A percentile compares a stretch with the other conserved stretches of the same genome.
These are phyloP conservation scores for Spodoptera littoralis DNA, from an alignment of 2,888 invertebrate species.

Conservation along the genomic window DNA sequence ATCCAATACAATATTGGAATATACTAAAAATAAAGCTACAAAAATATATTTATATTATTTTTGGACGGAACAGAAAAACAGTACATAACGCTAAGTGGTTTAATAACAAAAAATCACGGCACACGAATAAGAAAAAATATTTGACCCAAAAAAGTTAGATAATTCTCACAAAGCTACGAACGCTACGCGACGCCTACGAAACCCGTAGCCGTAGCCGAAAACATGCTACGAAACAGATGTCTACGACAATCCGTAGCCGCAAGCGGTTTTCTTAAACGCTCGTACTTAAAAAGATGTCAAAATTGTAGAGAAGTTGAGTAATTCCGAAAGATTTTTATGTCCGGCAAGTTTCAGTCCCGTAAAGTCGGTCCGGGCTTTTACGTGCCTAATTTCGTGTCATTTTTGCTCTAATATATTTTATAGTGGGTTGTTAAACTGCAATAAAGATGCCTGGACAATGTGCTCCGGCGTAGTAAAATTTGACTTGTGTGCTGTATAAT, in stretches of 20 bases:
- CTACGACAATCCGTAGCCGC: slow-evolving; percentile 47
- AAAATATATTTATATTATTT: too few relatives aligned
- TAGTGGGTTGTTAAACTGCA: slow-evolving; percentile 49
- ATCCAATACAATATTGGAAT: too few relatives aligned
- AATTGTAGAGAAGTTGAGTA: slow-evolving; percentile 51
- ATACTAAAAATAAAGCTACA: too few relatives aligned
- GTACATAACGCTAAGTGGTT: slow-evolving; percentile 16
- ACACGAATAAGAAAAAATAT: slow-evolving; percentile 9
- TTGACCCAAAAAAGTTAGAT: slow-evolving; percentile 47
- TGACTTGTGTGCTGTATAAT: slow-evolving; percentile 21
- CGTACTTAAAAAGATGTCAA: slow-evolving; percentile 54
- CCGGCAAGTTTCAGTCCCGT: slow-evolving; percentile 35
- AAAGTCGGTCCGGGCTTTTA: slow-evolving; percentile 43
- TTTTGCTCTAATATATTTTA: slow-evolving; percentile 52
- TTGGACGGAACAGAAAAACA: too few relatives aligned
- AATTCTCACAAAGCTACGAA: slow-evolving; percentile 49
- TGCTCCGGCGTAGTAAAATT: slow-evolving; percentile 16
- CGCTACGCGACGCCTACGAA: slow-evolving; percentile 43
- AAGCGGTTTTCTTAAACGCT: slow-evolving; percentile 51
- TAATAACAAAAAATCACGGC: slow-evolving; percentile 28
- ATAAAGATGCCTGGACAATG: slow-evolving; percentile 36
- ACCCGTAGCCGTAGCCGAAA: slow-evolving; percentile 40
- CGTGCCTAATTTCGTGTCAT: slow-evolving; percentile 49
- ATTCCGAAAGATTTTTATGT: slow-evolving; percentile 53
- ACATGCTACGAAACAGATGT: slow-evolving; percentile 52